phyloP scores from a whole-genome alignment of 2,113 vertebrate genomes.

The Macrotis lagotis region DNA sequence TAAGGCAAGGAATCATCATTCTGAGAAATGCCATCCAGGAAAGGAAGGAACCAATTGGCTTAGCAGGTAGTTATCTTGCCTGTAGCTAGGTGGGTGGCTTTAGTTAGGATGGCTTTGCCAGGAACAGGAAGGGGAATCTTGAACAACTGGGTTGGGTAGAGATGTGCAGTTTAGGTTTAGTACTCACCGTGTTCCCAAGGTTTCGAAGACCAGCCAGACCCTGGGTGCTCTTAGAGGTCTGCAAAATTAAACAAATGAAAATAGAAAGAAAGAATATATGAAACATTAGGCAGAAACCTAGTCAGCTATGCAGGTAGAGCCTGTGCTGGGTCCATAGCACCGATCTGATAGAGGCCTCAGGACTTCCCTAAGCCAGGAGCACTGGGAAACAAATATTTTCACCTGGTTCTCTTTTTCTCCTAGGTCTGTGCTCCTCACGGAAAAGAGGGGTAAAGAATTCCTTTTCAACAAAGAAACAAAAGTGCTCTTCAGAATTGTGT shows the following conservation, averaged over 20 bases:
- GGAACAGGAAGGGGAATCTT: background rate
- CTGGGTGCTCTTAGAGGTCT: conserved; percentile 94
- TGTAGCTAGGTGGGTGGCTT: background rate
- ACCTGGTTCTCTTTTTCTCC: background rate
- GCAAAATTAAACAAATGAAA: conserved; percentile 15
- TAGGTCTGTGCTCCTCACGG: background rate
- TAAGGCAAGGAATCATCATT: background rate
- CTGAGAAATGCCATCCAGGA: conserved; percentile 5
- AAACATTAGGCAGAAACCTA: background rate
- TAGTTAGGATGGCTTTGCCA: background rate
- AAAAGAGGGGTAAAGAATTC: background rate
- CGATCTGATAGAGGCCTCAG: background rate
- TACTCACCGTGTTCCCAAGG: conserved; percentile 96
- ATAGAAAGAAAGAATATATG: conserved; percentile 60
- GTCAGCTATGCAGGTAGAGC: background rate
- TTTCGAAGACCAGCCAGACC: conserved; percentile 95
- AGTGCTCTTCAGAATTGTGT: background rate
- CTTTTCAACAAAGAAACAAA: conserved; percentile 20
- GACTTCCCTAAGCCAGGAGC: background rate
- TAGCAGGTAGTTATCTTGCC: background rate
- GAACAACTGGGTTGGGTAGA: background rate
- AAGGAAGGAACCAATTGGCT: background rate
- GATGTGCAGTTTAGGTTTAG: background rate
- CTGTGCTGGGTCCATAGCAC: background rate
- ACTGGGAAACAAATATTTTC: background rate